Base-by-base conservation (phyloP, 2,888 invertebrate genomes). In the Ceramica pisi region DNA sequence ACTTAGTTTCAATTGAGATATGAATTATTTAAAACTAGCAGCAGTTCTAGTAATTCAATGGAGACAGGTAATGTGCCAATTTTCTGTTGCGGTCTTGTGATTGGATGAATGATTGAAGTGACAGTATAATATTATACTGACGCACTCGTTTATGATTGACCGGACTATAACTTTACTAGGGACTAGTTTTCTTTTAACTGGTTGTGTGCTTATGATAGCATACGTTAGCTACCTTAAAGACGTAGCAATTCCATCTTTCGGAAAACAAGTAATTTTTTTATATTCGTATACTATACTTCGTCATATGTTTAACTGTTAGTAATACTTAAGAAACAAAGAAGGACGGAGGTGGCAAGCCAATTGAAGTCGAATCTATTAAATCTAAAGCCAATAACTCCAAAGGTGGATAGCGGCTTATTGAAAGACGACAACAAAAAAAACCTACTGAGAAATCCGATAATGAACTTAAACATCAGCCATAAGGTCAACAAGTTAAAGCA, bases 1-100 rank as follows among this genome's bases (percentile, higher is more conserved):
- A 73, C 77, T 67, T 53, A 63, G 67, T 70, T 80, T 80, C 80
- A 76, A 84, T 80, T 67, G 26, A 67, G 75, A 66, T 77, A 71
- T 80, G 80, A 83, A 80, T 84, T 84, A 80, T 80, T 84, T 73
- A 73, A 80, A 61, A 60, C 70, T 38, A 67, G 69, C 55, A 23
- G 55, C 38, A 53, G 41, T 80, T 74, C 59, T 38, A 61, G 48
- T 73, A 72, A 67, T 76, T 70, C 60, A 57, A 48, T 55, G 48
- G 66, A 41, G 66, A 82, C 70, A 71, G 38, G 57, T 80, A 71
- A 63, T 75, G 56, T 59, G 67, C 70, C 74, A 76, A 79, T 81
- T 74, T 71, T 68, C 50, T 70, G 41, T 60, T 71, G 61, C 46
- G 19, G 50, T 67, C 26, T 62, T 16, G n/a, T 59, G 61, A 76